These are phyloP conservation scores for Gymnobelideus leadbeateri DNA, from an alignment of 2,113 vertebrate species.

Conservation along the genomic window DNA sequence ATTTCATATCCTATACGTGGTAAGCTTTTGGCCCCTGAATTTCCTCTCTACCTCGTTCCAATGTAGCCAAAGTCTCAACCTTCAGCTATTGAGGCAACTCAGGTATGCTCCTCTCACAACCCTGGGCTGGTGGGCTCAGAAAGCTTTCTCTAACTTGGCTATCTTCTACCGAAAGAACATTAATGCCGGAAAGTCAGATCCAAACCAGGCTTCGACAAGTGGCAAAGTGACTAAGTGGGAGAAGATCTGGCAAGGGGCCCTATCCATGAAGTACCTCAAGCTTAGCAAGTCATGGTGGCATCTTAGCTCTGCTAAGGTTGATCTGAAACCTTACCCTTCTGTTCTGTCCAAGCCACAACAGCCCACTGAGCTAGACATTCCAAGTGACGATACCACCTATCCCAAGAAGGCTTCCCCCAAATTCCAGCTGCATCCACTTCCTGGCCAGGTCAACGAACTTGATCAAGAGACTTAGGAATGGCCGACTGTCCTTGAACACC, in stretches of 20 bases:
- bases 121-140: not conserved
- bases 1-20: not conserved
- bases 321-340: not conserved
- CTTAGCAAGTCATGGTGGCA: not conserved
- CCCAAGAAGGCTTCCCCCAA: not conserved
- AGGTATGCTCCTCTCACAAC: not conserved
- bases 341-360: not conserved
- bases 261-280: not conserved
- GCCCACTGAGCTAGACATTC: accelerated
- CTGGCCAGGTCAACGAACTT: not conserved
- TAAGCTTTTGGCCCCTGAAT: not conserved
- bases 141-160: not conserved
- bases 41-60: not conserved
- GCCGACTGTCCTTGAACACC: not conserved
- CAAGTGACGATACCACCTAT: not conserved
- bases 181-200: not conserved
- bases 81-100: not conserved
- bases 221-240: not conserved
- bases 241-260: not conserved
- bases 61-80: not conserved
- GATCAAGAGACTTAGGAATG: not conserved
- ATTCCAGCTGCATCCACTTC: not conserved
- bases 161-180: not conserved
- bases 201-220: not conserved
- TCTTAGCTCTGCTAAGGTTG: not conserved